phyloP scores from a whole-genome alignment of 2,797 vertebrate species.

The Pseudocheirus occidentalis region DNA sequence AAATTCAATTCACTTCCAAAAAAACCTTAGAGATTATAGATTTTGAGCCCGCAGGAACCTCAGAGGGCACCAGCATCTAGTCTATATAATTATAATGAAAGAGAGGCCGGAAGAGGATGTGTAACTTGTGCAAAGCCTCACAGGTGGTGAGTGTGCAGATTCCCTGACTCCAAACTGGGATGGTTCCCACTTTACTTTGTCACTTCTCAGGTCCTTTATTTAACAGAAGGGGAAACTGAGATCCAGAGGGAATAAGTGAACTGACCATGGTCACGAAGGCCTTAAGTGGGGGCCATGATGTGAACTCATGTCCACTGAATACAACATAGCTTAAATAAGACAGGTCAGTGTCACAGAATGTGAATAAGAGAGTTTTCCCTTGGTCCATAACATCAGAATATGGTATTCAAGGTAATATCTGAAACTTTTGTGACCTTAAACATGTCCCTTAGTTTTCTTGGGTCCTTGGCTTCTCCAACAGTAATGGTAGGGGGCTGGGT shows the following conservation, averaged over 20 bases:
- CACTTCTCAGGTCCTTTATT: not conserved
- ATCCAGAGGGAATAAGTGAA: slow-evolving; percentile 1
- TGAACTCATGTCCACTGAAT: not conserved
- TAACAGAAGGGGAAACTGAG: slow-evolving; percentile 30
- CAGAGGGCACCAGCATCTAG: not conserved
- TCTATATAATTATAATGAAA: not conserved
- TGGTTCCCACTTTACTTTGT: not conserved
- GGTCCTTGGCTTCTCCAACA: not conserved
- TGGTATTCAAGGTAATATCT: not conserved
- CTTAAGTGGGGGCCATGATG: not conserved
- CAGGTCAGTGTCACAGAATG: not conserved
- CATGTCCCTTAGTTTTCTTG: not conserved
- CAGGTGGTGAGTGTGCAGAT: not conserved
- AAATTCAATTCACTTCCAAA: not conserved
- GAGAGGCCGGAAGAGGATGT: not conserved
- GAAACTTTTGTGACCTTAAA: not conserved
- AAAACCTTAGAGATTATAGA: not conserved
- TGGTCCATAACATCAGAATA: not conserved
- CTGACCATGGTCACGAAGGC: not conserved
- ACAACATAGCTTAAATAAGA: not conserved
- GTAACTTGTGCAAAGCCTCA: not conserved
- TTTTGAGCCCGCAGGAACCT: not conserved
- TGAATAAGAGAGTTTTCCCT: not conserved
- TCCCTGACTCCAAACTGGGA: not conserved
- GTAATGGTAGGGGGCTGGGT: not conserved